Percentiles rank a stretch among this genome's conserved stretches.
Conservation (phyloP, 2,797 vertebrate genomes). For the Platalea minor region DNA sequence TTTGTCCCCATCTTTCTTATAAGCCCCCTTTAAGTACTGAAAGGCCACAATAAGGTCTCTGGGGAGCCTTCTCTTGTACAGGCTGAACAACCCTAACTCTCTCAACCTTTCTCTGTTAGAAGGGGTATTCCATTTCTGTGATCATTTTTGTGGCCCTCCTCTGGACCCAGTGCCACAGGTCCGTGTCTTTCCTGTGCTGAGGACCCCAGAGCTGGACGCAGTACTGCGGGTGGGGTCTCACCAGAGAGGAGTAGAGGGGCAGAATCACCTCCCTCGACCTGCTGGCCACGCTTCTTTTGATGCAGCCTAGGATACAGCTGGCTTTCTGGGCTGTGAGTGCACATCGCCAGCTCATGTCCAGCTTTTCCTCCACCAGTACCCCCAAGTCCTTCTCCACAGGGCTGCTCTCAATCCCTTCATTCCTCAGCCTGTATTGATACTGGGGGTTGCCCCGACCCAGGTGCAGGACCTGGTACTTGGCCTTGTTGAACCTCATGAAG, state of each 20-base stretch:
- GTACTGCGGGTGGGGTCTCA: neutral
- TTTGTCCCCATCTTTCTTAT: neutral
- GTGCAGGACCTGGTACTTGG: neutral
- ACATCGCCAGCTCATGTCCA: neutral
- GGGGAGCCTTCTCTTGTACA: neutral
- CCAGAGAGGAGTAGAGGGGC: too few relatives aligned
- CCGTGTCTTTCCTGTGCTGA: neutral
- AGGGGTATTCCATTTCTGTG: neutral
- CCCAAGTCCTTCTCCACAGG: neutral
- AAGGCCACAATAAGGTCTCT: neutral
- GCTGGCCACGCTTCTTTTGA: too few relatives aligned
- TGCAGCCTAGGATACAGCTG: neutral
- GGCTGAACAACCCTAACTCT: neutral
- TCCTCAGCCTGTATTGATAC: neutral
- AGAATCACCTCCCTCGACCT: too few relatives aligned
- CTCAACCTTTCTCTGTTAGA: neutral
- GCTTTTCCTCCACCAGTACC: neutral
- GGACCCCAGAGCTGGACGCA: neutral
- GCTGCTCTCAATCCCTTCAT: neutral
- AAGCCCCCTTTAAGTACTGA: neutral
- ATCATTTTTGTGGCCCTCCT: neutral
- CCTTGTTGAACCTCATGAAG: neutral
- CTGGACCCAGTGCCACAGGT: neutral
- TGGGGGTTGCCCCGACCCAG: accelerated
- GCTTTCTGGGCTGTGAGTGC: accelerated